A percentile compares a stretch with the other conserved stretches of the same genome.
These are phyloP conservation scores for Prunella fulvescens DNA, from an alignment of 2,113 vertebrate genomes.

Conservation along the genomic window DNA sequence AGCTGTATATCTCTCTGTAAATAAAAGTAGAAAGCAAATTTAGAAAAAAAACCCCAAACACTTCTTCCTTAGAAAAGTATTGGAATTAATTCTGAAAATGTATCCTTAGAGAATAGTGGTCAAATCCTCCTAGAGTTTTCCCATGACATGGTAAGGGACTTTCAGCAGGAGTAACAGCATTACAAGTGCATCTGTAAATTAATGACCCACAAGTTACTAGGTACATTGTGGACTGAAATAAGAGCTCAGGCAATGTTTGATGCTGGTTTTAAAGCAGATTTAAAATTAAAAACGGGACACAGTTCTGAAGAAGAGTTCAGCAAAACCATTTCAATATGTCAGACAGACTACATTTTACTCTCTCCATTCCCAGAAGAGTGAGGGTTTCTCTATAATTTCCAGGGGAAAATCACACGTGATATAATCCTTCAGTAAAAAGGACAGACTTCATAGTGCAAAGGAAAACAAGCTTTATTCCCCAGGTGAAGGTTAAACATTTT, in stretches of 20 bases:
- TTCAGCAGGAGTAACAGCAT: not conserved
- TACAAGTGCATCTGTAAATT: not conserved
- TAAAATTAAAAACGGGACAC: not conserved
- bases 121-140: not conserved
- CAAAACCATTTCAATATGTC: not conserved
- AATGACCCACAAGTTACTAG: not conserved
- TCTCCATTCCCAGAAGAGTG: not conserved
- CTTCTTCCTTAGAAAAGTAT: not conserved
- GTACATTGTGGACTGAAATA: not conserved
- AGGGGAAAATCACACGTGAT: not conserved
- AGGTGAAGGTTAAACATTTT: not conserved
- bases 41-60: fast-evolving
- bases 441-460: not conserved
- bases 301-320: not conserved
- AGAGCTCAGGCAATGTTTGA: not conserved
- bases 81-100: not conserved
- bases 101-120: not conserved
- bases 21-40: not conserved
- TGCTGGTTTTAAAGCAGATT: not conserved
- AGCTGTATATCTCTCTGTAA: not conserved
- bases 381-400: not conserved
- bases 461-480: not conserved
- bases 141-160: not conserved
- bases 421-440: not conserved
- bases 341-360: not conserved